These are phyloP conservation scores for Acrossocheilus fasciatus DNA, from an alignment of 2,797 vertebrate species.

Conservation along the genomic window DNA sequence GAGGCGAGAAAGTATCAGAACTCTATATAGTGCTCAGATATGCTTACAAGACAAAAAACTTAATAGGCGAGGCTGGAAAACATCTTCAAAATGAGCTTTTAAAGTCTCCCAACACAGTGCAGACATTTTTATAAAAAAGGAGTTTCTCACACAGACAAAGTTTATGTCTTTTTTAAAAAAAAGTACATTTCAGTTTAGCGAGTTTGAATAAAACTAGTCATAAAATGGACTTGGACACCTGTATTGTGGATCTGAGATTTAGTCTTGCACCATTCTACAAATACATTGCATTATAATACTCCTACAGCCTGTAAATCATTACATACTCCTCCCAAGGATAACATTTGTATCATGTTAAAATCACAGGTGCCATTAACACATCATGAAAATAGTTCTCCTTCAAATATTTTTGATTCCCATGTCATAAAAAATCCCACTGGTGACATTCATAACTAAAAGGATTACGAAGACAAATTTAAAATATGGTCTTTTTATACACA, in stretches of 20 bases:
- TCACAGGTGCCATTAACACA: constrained; percentile 33
- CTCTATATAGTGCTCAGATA: constrained; percentile 41
- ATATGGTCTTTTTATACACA: constrained; percentile 23
- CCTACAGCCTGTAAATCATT: constrained; percentile 44
- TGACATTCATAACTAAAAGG: constrained; percentile 41
- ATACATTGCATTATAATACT: constrained; percentile 40
- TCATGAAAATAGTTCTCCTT: constrained; percentile 21
- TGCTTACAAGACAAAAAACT: neutral
- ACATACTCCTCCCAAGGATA: constrained; percentile 19
- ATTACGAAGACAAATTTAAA: constrained; percentile 26
- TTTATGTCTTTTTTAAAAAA: neutral
- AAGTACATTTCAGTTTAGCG: constrained; percentile 10
- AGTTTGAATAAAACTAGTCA: constrained; percentile 36
- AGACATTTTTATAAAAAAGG: neutral
- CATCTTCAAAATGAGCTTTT: neutral
- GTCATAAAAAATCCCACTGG: constrained; percentile 14
- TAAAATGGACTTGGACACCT: constrained; percentile 43
- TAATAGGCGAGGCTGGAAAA: neutral
- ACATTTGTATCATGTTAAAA: constrained; percentile 53
- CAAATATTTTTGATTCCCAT: constrained; percentile 35
- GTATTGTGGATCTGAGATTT: neutral
- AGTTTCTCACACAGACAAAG: neutral
- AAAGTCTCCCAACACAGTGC: neutral
- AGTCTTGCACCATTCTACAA: neutral
- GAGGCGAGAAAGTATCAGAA: constrained; percentile 55